A percentile compares a stretch with the other conserved stretches of the same genome.
Evolutionary conservation across 2,888 invertebrate genomes (phyloP).

Genomic region (Epirrhoe alternata): DNA sequence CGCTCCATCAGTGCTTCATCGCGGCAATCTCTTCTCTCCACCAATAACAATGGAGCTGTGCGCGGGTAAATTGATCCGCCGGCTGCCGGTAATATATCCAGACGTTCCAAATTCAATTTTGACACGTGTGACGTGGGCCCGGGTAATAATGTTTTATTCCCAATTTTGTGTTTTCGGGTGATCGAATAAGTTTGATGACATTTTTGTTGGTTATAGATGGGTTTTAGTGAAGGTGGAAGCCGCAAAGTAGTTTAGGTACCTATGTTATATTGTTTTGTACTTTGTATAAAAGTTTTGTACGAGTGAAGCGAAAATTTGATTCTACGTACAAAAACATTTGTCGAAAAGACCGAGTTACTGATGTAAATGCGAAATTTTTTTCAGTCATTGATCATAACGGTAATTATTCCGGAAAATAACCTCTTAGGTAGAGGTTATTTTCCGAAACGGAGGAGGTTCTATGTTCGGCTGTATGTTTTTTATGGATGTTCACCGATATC

Average conservation of each 20-base stretch:
- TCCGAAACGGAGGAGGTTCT: no score
- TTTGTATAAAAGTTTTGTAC: no score
- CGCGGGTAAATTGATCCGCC: conserved; percentile 63
- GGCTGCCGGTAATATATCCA: conserved; percentile 60
- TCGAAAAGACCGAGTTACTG: no score
- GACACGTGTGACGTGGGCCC: conserved; percentile 51
- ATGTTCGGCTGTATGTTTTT: no score
- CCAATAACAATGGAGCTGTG: conserved; percentile 55
- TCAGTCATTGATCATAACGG: no score
- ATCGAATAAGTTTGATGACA: conserved; percentile 30
- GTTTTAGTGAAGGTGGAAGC: not conserved
- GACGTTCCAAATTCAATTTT: conserved; percentile 68
- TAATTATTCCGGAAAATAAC: no score
- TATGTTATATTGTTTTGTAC: no score
- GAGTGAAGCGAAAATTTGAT: no score
- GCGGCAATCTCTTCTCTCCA: conserved; percentile 32
- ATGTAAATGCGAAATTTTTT: no score
- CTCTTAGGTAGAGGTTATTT: no score
- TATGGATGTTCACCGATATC: no score
- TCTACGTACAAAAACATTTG: no score
- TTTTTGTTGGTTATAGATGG: not conserved
- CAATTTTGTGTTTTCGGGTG: conserved; percentile 36
- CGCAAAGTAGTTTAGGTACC: not conserved
- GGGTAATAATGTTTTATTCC: conserved; percentile 37
- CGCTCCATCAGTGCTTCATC: conserved; percentile 8